Evolutionary conservation across 37 sponge, comb jelly and placozoan species (phyloP).

Genomic region (Agelas oroides): DNA sequence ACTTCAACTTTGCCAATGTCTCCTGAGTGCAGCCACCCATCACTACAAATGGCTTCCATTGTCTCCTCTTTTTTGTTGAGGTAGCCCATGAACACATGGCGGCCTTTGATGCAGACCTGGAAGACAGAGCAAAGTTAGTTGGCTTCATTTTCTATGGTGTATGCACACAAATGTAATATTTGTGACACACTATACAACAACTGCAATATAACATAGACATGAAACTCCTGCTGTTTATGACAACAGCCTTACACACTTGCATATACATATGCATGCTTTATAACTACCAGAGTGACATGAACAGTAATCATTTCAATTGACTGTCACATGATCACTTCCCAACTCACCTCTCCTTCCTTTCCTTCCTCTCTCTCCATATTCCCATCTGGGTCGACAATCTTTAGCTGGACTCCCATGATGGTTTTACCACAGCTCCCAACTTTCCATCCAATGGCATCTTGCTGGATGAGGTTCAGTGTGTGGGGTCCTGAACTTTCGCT

Average conservation of each 20-base stretch:
- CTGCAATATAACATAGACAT: no score
- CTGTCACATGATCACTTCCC: no score
- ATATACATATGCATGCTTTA: no score
- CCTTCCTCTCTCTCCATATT: no score
- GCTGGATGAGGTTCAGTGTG: conserved; percentile 34
- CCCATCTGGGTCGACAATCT: conserved; percentile 81
- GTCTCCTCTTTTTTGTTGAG: conserved; percentile 89
- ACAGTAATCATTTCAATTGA: no score
- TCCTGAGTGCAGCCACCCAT: conserved; percentile 96
- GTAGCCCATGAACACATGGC: conserved; percentile 97
- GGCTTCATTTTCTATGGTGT: no score
- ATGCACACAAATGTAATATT: no score
- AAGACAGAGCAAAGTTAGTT: no score
- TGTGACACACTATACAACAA: no score
- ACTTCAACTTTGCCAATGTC: conserved; percentile 80
- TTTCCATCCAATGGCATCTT: conserved; percentile 77
- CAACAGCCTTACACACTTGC: no score
- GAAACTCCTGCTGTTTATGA: no score
- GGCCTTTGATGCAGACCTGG: conserved; percentile 79
- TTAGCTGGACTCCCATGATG: conserved; percentile 65
- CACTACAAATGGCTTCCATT: conserved; percentile 77
- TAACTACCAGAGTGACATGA: no score
- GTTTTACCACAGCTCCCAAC: conserved; percentile 76
- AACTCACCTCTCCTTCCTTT: conserved; percentile 90
- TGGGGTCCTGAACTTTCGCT: conserved; percentile 74